Conservation (phyloP, 2,888 invertebrate species). For the Epirrhoe tristata region DNA sequence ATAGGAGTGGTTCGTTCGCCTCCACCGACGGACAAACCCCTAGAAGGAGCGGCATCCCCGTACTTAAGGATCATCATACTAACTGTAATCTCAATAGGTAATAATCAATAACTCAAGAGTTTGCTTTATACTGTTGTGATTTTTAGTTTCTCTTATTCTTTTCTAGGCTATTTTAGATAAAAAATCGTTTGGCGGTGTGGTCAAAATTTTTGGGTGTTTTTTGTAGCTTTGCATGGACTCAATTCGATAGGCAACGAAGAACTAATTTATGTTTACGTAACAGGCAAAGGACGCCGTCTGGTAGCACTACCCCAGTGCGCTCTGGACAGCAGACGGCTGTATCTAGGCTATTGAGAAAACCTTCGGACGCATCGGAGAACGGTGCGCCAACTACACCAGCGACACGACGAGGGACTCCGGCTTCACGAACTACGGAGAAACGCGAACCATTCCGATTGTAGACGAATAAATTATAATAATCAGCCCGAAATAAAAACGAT, state of each 20-base stretch:
- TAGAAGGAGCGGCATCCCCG: slow-evolving; percentile 81
- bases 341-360: slow-evolving; percentile 87
- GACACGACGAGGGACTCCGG: slow-evolving; percentile 73
- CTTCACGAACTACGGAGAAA: slow-evolving; percentile 80
- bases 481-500: slow-evolving; percentile 21
- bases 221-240: slow-evolving; percentile 51
- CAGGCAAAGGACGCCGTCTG: slow-evolving; percentile 92
- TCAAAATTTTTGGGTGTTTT: slow-evolving; percentile 37
- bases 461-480: slow-evolving; percentile 54
- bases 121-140: slow-evolving; percentile 44
- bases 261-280: slow-evolving; percentile 42
- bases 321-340: slow-evolving; percentile 87
- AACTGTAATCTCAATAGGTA: slow-evolving; percentile 82
- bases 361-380: slow-evolving; percentile 89
- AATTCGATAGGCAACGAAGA: slow-evolving; percentile 19
- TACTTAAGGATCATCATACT: slow-evolving; percentile 81
- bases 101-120: slow-evolving; percentile 49
- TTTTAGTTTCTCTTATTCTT: slow-evolving; percentile 34
- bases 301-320: slow-evolving; percentile 90
- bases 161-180: slow-evolving; percentile 22
- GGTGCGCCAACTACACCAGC: slow-evolving; percentile 80
- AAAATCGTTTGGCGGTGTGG: slow-evolving; percentile 34
- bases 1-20: slow-evolving; percentile 83
- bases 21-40: slow-evolving; percentile 82
- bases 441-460: slow-evolving; percentile 92